Evolutionary conservation across 2,888 invertebrate genomes (phyloP).

Genomic region (Labia minor): DNA sequence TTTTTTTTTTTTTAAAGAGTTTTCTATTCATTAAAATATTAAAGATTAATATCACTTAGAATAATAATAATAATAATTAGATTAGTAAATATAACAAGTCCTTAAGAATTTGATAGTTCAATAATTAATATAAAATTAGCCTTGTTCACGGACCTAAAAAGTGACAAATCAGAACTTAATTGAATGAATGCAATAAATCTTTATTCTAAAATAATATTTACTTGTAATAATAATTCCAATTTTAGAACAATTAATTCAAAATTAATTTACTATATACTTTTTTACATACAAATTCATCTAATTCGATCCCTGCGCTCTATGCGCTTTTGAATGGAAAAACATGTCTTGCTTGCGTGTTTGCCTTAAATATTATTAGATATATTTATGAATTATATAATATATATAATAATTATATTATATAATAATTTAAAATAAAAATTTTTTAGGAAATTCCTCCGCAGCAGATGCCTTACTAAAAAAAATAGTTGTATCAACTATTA

Average conservation of each 20-base stretch:
- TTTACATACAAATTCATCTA: not conserved
- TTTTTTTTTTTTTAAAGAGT: not conserved
- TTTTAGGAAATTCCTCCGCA: not conserved
- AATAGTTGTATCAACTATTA: slow-evolving; percentile 1
- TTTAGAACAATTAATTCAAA: not conserved
- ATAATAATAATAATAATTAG: not conserved
- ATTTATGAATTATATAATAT: not conserved
- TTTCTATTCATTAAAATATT: not conserved
- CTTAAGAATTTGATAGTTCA: not conserved
- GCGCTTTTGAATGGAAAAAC: not conserved
- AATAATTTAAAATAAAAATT: not conserved
- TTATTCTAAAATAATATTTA: not conserved
- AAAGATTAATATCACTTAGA: not conserved
- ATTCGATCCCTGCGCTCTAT: slow-evolving; percentile 1
- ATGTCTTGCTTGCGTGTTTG: slow-evolving; percentile 13
- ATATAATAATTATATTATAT: slow-evolving; percentile 2
- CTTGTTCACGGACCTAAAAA: slow-evolving; percentile 13
- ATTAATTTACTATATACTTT: not conserved
- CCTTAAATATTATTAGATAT: slow-evolving; percentile 3
- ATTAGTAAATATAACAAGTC: not conserved
- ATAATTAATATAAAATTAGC: too few species aligned
- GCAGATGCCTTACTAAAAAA: not conserved
- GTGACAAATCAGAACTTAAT: not conserved
- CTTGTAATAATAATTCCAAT: too few species aligned
- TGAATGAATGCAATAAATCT: slow-evolving; percentile 3